These are phyloP conservation scores for Neoseiulus cucumeris DNA, from an alignment of 1,140 invertebrate genomes.

Conservation along the genomic window DNA sequence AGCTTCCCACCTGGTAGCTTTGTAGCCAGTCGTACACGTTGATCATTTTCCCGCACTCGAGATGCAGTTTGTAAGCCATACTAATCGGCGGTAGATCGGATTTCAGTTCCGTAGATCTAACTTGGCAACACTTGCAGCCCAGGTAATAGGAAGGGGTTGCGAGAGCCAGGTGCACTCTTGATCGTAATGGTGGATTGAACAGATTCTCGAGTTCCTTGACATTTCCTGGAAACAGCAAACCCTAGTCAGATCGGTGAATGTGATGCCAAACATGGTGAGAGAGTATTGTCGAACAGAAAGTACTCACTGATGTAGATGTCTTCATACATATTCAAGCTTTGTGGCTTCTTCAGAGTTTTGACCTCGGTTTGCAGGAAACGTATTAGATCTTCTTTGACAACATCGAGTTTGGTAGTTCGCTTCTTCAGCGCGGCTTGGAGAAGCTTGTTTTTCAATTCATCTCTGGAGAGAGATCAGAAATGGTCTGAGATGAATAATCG, in stretches of 20 bases:
- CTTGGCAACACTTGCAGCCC: not conserved
- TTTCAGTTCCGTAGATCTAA: not conserved
- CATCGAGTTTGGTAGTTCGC: not conserved
- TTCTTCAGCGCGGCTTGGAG: not conserved
- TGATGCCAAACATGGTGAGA: not conserved
- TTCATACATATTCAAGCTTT: not conserved
- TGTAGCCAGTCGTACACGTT: not conserved
- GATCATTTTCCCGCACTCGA: constrained; percentile 6
- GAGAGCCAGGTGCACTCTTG: not conserved
- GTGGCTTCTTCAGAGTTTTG: not conserved
- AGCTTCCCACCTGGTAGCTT: not conserved
- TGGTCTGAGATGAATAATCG: too few species aligned
- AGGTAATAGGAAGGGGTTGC: not conserved
- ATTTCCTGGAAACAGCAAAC: not conserved
- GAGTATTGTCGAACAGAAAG: not conserved
- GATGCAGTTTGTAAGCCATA: not conserved
- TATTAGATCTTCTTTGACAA: not conserved
- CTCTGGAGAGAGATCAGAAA: not conserved
- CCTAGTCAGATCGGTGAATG: not conserved
- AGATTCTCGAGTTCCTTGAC: not conserved
- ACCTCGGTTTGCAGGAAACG: not conserved
- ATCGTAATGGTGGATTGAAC: not conserved
- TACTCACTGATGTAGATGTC: not conserved
- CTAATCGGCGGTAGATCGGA: not conserved
- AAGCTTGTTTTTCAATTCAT: not conserved